A percentile compares a stretch with the other conserved stretches of the same genome.
Evolutionary conservation across 2,888 invertebrate genomes (phyloP).

Genomic region (Nemoura dubitans): DNA sequence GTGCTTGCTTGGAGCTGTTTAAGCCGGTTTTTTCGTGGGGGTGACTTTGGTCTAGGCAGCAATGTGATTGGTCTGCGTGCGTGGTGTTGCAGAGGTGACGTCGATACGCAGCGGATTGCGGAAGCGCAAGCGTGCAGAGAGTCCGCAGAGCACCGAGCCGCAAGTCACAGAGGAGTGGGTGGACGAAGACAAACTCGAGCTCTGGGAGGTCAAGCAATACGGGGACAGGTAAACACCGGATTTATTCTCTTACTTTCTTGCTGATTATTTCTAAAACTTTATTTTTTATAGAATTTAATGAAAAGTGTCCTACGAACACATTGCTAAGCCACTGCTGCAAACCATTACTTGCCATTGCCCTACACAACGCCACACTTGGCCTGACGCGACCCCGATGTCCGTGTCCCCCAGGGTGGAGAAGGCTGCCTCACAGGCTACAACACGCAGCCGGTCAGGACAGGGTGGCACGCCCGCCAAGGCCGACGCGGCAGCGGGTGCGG

Average conservation of each 20-base stretch:
- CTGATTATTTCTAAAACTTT: no score
- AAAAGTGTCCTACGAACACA: no score
- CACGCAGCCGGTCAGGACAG: conserved; percentile 79
- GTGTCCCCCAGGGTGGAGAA: conserved; percentile 67
- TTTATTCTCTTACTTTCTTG: conserved; percentile 54
- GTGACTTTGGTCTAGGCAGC: no score
- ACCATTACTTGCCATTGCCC: no score
- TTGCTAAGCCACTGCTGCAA: no score
- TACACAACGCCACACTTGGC: no score
- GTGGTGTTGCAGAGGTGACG: conserved; percentile 77
- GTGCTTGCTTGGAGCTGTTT: no score
- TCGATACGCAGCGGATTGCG: conserved; percentile 93
- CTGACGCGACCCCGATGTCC: background rate
- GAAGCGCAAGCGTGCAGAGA: conserved; percentile 91
- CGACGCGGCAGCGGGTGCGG: conserved; percentile 54
- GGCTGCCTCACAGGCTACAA: conserved; percentile 78
- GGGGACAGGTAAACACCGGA: conserved; percentile 86
- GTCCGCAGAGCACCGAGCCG: conserved; percentile 93
- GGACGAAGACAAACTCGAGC: conserved; percentile 92
- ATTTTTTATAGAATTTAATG: no score
- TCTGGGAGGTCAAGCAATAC: conserved; percentile 96
- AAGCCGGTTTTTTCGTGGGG: conserved; percentile 52
- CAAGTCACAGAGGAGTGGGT: conserved; percentile 96
- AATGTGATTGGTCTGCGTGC: no score
- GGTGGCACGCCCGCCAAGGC: conserved; percentile 58